Evolutionary conservation across 2,797 vertebrate genomes (phyloP).

Genomic region (Triplophysa yarkandensis): DNA sequence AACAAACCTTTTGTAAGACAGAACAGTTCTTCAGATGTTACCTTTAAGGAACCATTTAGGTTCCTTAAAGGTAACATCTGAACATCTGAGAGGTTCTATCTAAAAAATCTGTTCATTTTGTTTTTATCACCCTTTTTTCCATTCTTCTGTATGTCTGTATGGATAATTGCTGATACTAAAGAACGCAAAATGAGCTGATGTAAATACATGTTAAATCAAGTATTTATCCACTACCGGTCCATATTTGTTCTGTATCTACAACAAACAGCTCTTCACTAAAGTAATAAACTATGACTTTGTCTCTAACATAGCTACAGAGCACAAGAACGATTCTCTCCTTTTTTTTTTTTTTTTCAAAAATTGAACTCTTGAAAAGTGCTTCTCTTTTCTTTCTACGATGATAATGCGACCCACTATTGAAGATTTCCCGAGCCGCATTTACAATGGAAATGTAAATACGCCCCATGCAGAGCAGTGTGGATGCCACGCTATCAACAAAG

Average conservation of each 20-base stretch:
- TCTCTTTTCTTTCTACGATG: conserved; percentile 62
- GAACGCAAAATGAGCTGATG: no score
- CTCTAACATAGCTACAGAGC: conserved; percentile 8
- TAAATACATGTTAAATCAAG: no score
- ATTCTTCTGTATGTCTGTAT: no score
- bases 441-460: conserved; percentile 75
- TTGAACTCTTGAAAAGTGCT: conserved; percentile 47
- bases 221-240: no score
- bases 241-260: conserved; percentile 17
- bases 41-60: no score
- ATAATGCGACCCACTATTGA: conserved; percentile 72
- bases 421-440: conserved; percentile 69
- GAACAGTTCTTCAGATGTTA: no score
- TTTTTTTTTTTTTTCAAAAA: conserved; percentile 10
- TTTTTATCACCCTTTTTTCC: no score
- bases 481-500: conserved; percentile 75
- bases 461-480: conserved; percentile 67
- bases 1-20: no score
- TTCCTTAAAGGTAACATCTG: no score
- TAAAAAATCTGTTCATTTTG: no score
- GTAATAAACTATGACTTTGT: conserved; percentile 59
- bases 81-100: no score
- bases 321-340: conserved; percentile 16
- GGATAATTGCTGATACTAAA: no score
- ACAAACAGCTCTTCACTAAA: conserved; percentile 56